These are phyloP conservation scores for Gastrophysa polygoni DNA, from an alignment of 2,888 invertebrate species.

Conservation along the genomic window DNA sequence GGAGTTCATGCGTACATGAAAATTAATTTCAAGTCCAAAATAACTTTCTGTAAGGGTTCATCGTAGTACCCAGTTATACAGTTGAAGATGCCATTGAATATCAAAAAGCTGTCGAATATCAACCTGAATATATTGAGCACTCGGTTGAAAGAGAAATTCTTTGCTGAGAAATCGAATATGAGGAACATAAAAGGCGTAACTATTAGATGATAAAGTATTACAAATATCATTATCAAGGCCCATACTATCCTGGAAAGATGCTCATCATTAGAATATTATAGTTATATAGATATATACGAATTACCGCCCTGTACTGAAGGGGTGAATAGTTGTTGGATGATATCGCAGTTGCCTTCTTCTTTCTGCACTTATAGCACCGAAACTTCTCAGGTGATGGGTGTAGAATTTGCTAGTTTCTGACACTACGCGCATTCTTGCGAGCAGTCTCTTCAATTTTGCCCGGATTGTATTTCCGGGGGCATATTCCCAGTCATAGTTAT, in stretches of 20 bases:
- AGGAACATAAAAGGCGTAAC: conserved; percentile 41
- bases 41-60: conserved; percentile 47
- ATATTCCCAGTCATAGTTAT: conserved; percentile 36
- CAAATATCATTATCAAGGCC: conserved; percentile 40
- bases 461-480: conserved; percentile 27
- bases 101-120: conserved; percentile 30
- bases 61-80: conserved; percentile 48
- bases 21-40: conserved; percentile 41
- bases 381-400: conserved; percentile 47
- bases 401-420: conserved; percentile 45
- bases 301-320: conserved; percentile 46
- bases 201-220: conserved; percentile 40
- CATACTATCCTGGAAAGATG: conserved; percentile 41
- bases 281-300: too few species aligned
- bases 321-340: conserved; percentile 45
- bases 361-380: conserved; percentile 47
- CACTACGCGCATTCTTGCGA: conserved; percentile 39
- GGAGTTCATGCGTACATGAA: conserved; percentile 32
- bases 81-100: conserved; percentile 39
- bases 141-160: conserved; percentile 4
- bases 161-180: conserved; percentile 27
- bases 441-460: conserved; percentile 34
- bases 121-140: conserved; percentile 24
- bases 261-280: background rate
- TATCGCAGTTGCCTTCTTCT: conserved; percentile 44